Evolutionary conservation across 2,797 vertebrate species (phyloP), one percentile per base, ranked within the genome.

Genomic region (Pseudochromis fuscus): DNA sequence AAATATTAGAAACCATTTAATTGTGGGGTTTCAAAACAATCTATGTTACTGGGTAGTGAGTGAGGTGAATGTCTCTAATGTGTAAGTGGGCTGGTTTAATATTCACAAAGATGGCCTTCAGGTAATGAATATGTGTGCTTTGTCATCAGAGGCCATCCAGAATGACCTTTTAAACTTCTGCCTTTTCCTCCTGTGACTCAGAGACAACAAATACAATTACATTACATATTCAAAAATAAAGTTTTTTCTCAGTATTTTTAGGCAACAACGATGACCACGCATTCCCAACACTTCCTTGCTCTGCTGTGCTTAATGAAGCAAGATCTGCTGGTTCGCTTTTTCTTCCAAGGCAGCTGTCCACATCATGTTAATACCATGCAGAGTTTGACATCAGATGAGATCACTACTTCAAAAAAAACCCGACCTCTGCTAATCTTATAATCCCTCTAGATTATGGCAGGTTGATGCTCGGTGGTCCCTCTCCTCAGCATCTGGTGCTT

Each of bases 171-270:
- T 35, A 60, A 79, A 84, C 76, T 48, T 75, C 84, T 79, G 69
- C 85, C 79, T 81, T n/a, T 80, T 73, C 50, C 77, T 81, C 55
- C 73, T 75, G 77, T 27, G 58, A 81, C 74, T 85, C 77, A 87
- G 72, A 89, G 83, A 87, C 80, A 75, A 89, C 81, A 86, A 76
- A 82, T 80, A 90, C 85, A 78, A 86, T 83, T 74, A 86, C 85
- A 78, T 85, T 86, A 90, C 85, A 90, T 90, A 79, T 92, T 91
- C 83, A 92, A 93, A 92, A 93, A 92, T 92, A 92, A 91, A 92
- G 77, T 60, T 82, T 87, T 87, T 81, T 82, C 62, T 88, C 81
- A 77, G 74, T 84, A 82, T 78, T 75, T 88, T 82, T 90, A 90
- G 90, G 89, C 91, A 91, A 91, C 87, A 57, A 85, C 61, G 77